Evolutionary conservation across 2,113 vertebrate genomes (phyloP), one percentile per base, ranked within the genome.

Genomic region (Panurus biarmicus): DNA sequence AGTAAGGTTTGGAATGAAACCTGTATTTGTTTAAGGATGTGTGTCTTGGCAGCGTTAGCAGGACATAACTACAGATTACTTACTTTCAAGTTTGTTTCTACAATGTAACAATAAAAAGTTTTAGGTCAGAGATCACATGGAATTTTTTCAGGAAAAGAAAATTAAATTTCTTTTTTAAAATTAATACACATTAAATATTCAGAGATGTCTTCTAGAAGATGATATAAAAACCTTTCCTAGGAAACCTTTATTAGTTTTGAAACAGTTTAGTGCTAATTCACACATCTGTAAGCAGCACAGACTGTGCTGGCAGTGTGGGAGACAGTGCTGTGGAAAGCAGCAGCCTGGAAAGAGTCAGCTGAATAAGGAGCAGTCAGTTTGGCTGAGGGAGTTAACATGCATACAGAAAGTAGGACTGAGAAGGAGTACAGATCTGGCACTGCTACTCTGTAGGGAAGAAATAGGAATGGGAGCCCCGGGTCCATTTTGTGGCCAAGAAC

Each of bases 21-120:
- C 48, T 91, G 17, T 91, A 19, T 87, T 96, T 95, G 47, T 92
- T 87, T 92, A 91, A 92, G 50, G 54, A 76, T 89, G 18, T 95
- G 20, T 79, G 70, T 87, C 74, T 93, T 95, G 74, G 71, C 74
- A 89, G 38, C 11, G 31, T 65, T 76, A 75, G 15, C 13, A n/a
- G 67, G 29, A 69, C 16, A 48, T 81, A 92, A 58, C 53, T 21
- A 62, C 58, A 85, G 31, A 57, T 79, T 50, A 35, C 53, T 54
- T 82, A 25, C 42, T 89, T 94, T 79, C 62, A 76, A 70, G 12
- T 35, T 89, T 11, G 71, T 89, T 91, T 86, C 38, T 74, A 50
- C 22, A 40, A 23, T 9, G 35, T 33, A 72, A 79, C 36, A 82
- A 69, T 35, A 45, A 31, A 54, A 92, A 33, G 5, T 21, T 92